A percentile compares a stretch with the other conserved stretches of the same genome.
phyloP scores from a whole-genome alignment of 1,140 invertebrate species.

The Atta cephalotes region DNA sequence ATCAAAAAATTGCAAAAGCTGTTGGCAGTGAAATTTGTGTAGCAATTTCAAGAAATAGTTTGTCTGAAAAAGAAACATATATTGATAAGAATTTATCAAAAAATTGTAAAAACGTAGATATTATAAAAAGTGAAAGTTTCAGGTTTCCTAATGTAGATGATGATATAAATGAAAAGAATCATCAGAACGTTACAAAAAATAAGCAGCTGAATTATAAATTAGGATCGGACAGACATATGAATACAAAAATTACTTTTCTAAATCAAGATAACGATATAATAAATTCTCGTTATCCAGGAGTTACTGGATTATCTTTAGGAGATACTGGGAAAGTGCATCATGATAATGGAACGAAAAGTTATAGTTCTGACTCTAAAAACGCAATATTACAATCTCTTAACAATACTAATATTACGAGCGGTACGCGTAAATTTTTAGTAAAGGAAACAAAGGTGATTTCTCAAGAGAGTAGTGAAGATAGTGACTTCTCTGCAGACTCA shows the following conservation, averaged over 20 bases:
- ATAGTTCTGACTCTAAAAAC: slow-evolving; percentile 18
- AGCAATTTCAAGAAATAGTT: neutral
- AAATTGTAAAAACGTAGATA: slow-evolving; percentile 27
- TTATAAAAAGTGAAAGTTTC: slow-evolving; percentile 2
- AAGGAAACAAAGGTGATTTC: slow-evolving; percentile 67
- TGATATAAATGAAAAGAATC: neutral
- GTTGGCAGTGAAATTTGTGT: neutral
- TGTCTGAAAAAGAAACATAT: neutral
- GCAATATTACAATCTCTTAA: slow-evolving; percentile 10
- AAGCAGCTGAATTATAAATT: neutral
- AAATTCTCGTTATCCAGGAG: neutral
- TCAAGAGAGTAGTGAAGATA: slow-evolving; percentile 79
- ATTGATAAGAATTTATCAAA: slow-evolving; percentile 3
- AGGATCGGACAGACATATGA: slow-evolving; percentile 72
- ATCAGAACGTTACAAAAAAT: neutral
- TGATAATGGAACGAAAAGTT: neutral
- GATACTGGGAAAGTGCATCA: neutral
- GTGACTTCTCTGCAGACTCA: slow-evolving; percentile 80
- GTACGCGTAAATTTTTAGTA: slow-evolving; percentile 71
- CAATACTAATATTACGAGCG: neutral
- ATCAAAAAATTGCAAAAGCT: neutral
- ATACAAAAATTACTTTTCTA: slow-evolving; percentile 64
- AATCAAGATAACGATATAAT: slow-evolving; percentile 22
- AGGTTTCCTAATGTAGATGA: neutral
- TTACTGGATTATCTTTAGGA: neutral